Conservation (phyloP, 2,113 vertebrate genomes). For the Herpailurus yagouaroundi region DNA sequence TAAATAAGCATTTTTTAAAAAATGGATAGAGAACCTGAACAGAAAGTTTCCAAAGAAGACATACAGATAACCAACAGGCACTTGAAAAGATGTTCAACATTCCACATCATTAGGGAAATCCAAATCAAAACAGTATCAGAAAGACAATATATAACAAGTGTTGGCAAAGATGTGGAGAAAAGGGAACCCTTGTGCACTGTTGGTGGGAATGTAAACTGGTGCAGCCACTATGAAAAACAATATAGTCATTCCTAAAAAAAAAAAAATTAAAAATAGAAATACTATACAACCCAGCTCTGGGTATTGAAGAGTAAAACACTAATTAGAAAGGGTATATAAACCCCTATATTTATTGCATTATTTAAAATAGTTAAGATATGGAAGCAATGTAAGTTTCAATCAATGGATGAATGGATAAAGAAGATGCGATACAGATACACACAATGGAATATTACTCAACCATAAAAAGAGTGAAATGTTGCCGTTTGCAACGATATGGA, state of each 20-base stretch:
- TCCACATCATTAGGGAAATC: background rate
- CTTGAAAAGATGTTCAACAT: background rate
- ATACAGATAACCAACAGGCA: background rate
- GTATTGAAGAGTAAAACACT: background rate
- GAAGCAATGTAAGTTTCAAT: background rate
- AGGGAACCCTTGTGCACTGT: background rate
- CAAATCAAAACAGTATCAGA: background rate
- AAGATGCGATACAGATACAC: background rate
- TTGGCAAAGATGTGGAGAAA: background rate
- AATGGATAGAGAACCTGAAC: background rate
- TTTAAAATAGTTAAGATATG: background rate
- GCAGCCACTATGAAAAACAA: background rate
- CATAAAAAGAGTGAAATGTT: background rate
- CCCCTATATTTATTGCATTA: background rate
- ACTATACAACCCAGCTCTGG: background rate
- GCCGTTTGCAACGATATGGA: background rate
- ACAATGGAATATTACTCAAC: background rate
- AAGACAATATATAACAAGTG: background rate
- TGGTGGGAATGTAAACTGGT: background rate
- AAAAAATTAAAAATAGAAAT: background rate
- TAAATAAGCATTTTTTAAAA: background rate
- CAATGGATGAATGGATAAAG: background rate
- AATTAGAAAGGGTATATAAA: background rate
- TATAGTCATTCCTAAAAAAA: background rate
- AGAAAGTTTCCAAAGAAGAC: background rate